Conservation (phyloP, 23 tunicate species). For the Aplidium turbinatum region DNA sequence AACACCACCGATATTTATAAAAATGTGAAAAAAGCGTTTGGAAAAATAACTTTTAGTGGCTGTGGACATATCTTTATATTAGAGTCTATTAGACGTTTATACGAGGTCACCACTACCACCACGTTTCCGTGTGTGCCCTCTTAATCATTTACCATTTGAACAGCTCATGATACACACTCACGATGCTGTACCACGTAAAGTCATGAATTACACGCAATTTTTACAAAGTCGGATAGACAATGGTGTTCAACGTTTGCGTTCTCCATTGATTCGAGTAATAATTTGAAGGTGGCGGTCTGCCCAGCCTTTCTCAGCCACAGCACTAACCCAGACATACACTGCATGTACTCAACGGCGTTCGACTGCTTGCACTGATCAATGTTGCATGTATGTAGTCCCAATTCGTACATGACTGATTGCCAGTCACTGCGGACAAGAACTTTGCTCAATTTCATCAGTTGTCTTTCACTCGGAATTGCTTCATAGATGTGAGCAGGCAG, state of each 20-base stretch:
- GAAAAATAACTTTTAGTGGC: no score
- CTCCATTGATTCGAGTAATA: constrained; percentile 5
- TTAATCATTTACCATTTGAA: no score
- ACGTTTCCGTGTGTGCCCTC: no score
- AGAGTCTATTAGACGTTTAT: no score
- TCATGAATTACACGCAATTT: no score
- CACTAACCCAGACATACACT: constrained; percentile 41
- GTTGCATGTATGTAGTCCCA: constrained; percentile 33
- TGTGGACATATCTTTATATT: no score
- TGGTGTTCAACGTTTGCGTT: constrained; percentile 23
- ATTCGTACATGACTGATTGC: constrained; percentile 33
- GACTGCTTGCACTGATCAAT: constrained; percentile 29
- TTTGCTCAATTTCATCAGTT: constrained; percentile 53
- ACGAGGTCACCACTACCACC: no score
- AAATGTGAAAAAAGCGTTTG: no score
- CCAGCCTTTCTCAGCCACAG: constrained; percentile 54
- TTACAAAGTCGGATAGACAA: constrained; percentile 2
- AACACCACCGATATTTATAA: no score
- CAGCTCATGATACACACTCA: no score
- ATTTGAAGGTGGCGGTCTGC: constrained; percentile 16
- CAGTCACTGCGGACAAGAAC: constrained; percentile 23
- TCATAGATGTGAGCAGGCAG: background rate
- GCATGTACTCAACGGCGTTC: constrained; percentile 6
- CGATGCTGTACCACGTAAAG: no score
- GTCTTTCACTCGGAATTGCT: constrained; percentile 37